These are phyloP conservation scores for Capra hircus DNA, from an alignment of 2,113 vertebrate species.

Conservation along the genomic window DNA sequence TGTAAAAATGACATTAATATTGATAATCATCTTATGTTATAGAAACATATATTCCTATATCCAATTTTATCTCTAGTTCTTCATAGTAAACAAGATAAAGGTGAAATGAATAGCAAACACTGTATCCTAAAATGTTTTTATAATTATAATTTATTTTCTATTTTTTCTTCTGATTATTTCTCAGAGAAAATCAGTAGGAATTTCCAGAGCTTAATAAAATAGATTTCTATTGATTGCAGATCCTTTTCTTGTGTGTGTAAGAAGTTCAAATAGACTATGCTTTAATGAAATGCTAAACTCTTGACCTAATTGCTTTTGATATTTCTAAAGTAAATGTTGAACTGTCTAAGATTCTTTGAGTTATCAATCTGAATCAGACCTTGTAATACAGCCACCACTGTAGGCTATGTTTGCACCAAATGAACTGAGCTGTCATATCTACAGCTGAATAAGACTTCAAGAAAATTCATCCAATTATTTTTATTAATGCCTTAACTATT, in stretches of 20 bases:
- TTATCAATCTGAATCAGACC: slow-evolving; percentile 27
- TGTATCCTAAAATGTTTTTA: background rate
- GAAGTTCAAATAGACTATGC: background rate
- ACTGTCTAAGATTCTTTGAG: slow-evolving; percentile 47
- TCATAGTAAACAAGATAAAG: background rate
- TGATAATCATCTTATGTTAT: background rate
- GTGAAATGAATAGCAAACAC: background rate
- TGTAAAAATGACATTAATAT: background rate
- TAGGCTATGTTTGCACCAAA: background rate
- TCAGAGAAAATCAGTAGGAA: background rate
- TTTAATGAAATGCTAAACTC: slow-evolving; percentile 60
- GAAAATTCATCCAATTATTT: slow-evolving; percentile 43
- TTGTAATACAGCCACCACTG: slow-evolving; percentile 13
- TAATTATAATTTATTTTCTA: background rate
- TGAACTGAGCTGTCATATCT: slow-evolving; percentile 23
- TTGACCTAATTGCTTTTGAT: slow-evolving; percentile 44
- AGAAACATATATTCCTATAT: background rate
- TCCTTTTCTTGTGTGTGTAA: background rate
- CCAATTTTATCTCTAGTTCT: background rate
- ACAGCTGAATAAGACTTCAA: background rate
- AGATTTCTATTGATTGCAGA: background rate
- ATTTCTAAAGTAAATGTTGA: slow-evolving; percentile 72
- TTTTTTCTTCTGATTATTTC: background rate
- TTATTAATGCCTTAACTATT: slow-evolving; percentile 7
- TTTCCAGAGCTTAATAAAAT: slow-evolving; percentile 21